Conservation (phyloP, 2,113 vertebrate genomes). For the Mesoclemmys tuberculata region DNA sequence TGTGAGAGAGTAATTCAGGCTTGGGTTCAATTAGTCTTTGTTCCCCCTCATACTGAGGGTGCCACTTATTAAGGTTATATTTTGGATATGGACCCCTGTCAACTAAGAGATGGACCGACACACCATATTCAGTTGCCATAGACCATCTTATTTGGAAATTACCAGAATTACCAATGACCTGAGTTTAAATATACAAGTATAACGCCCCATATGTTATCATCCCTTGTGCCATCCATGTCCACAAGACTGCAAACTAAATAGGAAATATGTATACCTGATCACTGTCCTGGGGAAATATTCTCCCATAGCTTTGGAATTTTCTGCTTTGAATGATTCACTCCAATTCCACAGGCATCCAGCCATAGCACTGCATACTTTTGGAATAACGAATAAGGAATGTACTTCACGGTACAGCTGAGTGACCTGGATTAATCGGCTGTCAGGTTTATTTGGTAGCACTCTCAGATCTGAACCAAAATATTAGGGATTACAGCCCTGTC, state of each 20-base stretch:
- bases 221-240: too few relatives aligned
- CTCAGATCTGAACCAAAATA: neutral
- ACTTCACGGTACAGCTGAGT: accelerated
- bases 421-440: neutral
- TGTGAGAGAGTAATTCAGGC: neutral
- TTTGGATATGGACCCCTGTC: neutral
- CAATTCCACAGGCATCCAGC: neutral
- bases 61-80: neutral
- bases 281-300: neutral
- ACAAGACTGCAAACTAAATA: neutral
- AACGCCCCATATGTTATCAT: too few relatives aligned
- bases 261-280: neutral
- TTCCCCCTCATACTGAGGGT: slow-evolving; percentile 3
- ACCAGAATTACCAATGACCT: neutral
- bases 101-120: neutral
- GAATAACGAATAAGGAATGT: neutral
- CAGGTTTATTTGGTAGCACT: neutral
- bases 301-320: neutral
- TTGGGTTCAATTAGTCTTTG: slow-evolving; percentile 35
- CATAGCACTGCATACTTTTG: neutral
- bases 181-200: neutral
- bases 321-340: neutral
- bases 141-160: neutral
- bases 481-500: neutral
- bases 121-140: neutral